Evolutionary conservation across 2,888 invertebrate species (phyloP).

Genomic region (Panopea generosa): DNA sequence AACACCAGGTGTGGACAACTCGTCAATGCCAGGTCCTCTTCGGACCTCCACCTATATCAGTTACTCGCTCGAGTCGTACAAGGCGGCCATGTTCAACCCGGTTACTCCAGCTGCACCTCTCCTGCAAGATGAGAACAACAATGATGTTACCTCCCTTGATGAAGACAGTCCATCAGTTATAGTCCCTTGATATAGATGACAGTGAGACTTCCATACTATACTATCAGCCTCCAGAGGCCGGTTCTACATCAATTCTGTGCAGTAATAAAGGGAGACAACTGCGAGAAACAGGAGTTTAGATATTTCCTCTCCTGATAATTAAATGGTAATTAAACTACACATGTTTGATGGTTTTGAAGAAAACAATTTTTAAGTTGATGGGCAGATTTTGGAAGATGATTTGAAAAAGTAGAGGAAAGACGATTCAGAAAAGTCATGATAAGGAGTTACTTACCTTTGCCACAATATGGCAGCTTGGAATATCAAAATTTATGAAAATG

Average conservation of each 20-base stretch:
- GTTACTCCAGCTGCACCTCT: constrained; percentile 39
- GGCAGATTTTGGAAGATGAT: too few relatives aligned
- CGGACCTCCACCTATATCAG: constrained; percentile 13
- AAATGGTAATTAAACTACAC: background rate
- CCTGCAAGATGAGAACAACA: constrained; percentile 33
- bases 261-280: constrained; percentile 32
- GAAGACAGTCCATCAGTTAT: constrained; percentile 53
- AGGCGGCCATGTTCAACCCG: constrained; percentile 59
- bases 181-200: constrained; percentile 50
- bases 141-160: constrained; percentile 46
- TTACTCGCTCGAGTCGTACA: constrained; percentile 43
- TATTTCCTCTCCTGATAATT: background rate
- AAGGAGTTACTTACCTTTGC: too few relatives aligned
- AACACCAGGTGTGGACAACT: too few relatives aligned
- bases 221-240: constrained; percentile 53
- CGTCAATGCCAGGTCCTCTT: background rate
- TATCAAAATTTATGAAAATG: too few relatives aligned
- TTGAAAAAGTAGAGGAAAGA: too few relatives aligned
- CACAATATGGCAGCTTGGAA: too few relatives aligned
- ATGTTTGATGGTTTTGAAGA: too few relatives aligned
- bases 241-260: constrained; percentile 36
- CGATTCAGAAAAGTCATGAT: too few relatives aligned
- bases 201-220: constrained; percentile 33
- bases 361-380: too few relatives aligned
- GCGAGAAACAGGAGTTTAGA: constrained; percentile 54